Evolutionary conservation across 2,113 vertebrate genomes (phyloP), one percentile per base, ranked within the genome.

Genomic region (Platichthys flesus): DNA sequence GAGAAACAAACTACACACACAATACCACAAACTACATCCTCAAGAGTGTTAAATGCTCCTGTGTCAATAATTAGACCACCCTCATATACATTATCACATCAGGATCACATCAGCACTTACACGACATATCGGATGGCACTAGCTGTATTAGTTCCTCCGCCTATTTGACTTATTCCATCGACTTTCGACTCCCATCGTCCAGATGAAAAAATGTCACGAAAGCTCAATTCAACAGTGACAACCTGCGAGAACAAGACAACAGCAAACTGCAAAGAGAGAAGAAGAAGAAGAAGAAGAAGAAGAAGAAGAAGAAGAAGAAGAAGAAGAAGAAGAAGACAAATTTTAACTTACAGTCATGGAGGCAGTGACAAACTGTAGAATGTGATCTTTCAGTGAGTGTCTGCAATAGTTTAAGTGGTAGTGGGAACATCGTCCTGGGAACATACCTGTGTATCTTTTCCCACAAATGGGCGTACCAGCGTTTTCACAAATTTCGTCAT

Each of bases 251-350:
- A 95, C 65, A 93, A 89, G 60, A 71, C 64, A 14, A 95, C 61
- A 16, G 92, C 78, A 88, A 95, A 94, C 94, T 95, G 90, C 21
- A 88, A 88, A 79, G 2, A 59, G 23, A n/a, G n/a, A n/a, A n/a
- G n/a, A n/a, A n/a, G n/a, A n/a, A 23, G 23, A 23, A 23, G 23
- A 23, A 23, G 23, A 23, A 23, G 23, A 23, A 1, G 15, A 52
- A 66, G 5, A 24, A 56, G 3, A 28, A 28, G 26, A 28, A 28
- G 26, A 28, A 28, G 26, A 31, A 31, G 28, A 28, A 28, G 28
- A 28, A 31, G 28, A 31, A 31, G 28, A 31, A 31, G 31, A 31
- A 31, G 31, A 31, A 31, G 7, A 31, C 31, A 31, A 26, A 13
- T 31, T 14, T 13, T 14, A 51, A 28, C 23, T 65, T 18, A 26